Evolutionary conservation across 2,888 invertebrate species (phyloP).

Genomic region (Orthonevra nobilis): DNA sequence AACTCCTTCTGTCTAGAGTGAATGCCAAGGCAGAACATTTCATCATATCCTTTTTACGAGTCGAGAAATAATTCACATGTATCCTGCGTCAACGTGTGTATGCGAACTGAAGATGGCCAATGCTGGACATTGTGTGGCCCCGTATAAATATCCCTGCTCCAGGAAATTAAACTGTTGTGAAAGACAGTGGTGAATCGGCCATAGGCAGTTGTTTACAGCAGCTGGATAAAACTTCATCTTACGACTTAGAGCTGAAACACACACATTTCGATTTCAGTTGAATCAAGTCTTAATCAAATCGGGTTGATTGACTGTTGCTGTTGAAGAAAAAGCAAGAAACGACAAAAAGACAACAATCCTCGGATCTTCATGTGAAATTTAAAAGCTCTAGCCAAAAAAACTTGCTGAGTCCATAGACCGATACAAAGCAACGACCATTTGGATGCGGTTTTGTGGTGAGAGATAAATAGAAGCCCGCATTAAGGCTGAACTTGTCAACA

Average conservation of each 20-base stretch:
- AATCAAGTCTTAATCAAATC: no score
- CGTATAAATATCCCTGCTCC: conserved; percentile 51
- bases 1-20: conserved; percentile 15
- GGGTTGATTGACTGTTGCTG: no score
- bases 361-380: no score
- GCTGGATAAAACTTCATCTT: conserved; percentile 17
- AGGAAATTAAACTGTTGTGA: conserved; percentile 62
- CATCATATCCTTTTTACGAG: conserved; percentile 30
- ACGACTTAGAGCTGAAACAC: conserved; percentile 36
- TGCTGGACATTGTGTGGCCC: conserved; percentile 41
- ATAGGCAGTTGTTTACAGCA: conserved; percentile 39
- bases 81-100: not conserved
- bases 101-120: not conserved
- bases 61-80: conserved; percentile 36
- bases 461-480: no score
- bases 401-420: no score
- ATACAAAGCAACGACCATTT: no score
- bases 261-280: not conserved
- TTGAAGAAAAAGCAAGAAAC: no score
- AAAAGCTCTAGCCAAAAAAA: no score
- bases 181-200: conserved; percentile 36
- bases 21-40: conserved; percentile 18
- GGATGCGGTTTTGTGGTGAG: no score
- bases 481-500: no score
- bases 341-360: no score